These are phyloP conservation scores for Xenentodon cancila DNA, from an alignment of 2,797 vertebrate species.

Conservation along the genomic window DNA sequence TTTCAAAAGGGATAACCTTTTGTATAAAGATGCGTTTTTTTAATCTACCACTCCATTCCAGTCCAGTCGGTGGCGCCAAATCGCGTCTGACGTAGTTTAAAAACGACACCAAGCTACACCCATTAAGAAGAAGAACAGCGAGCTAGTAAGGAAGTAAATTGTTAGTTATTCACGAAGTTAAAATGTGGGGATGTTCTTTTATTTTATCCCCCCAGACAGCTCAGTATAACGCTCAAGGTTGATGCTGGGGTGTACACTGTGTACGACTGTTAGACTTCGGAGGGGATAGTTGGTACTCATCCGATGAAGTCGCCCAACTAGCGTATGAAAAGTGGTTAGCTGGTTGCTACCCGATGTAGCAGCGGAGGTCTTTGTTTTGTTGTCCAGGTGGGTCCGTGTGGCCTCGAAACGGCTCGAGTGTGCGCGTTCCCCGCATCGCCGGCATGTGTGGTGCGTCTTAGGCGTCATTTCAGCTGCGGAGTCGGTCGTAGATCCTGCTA, in stretches of 20 bases:
- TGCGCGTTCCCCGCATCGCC: background rate
- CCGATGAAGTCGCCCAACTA: constrained; percentile 63
- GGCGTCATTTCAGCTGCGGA: constrained; percentile 20
- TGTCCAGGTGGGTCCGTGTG: constrained; percentile 34
- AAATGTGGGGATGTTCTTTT: background rate
- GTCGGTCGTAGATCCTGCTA: background rate
- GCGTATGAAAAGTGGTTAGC: constrained; percentile 63
- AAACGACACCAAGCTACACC: too few relatives aligned
- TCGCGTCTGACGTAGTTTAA: too few relatives aligned
- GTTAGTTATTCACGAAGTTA: constrained; percentile 1
- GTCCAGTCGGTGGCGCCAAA: too few relatives aligned
- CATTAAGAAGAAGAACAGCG: background rate
- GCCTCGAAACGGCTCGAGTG: constrained; percentile 46
- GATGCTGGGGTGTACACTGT: constrained; percentile 23
- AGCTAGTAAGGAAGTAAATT: constrained; percentile 1
- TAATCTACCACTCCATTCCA: too few relatives aligned
- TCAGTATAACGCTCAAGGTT: constrained; percentile 1
- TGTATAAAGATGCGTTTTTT: too few relatives aligned
- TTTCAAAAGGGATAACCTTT: too few relatives aligned
- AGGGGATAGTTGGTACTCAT: constrained; percentile 56
- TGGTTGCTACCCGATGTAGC: constrained; percentile 59
- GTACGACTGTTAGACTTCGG: constrained; percentile 3
- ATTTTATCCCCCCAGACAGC: background rate
- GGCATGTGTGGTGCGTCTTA: background rate
- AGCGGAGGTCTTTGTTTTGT: constrained; percentile 75